A percentile compares a stretch with the other conserved stretches of the same genome.
phyloP scores from a whole-genome alignment of 2,797 vertebrate species.

The Paedocypris micromegethes region DNA sequence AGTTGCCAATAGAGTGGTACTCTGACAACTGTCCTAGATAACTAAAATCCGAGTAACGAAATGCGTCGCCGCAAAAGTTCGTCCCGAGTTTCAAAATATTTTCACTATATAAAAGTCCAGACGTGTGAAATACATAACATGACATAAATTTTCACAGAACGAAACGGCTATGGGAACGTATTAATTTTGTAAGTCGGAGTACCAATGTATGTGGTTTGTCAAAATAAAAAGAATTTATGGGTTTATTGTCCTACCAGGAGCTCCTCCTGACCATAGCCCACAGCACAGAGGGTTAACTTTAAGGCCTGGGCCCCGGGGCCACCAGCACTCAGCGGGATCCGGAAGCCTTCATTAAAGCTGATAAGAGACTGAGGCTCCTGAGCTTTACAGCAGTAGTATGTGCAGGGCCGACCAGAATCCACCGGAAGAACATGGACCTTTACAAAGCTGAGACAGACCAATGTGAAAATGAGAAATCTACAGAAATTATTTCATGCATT shows the following conservation, averaged over 20 bases:
- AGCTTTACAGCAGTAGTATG: slow-evolving; percentile 88
- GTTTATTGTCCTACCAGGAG: slow-evolving; percentile 73
- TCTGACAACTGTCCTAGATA: too few species aligned
- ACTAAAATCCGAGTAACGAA: too few species aligned
- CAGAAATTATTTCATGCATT: background rate
- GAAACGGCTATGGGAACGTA: too few species aligned
- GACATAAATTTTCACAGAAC: background rate
- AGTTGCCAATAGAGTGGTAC: too few species aligned
- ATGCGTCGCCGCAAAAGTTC: too few species aligned
- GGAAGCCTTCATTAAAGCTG: slow-evolving; percentile 92
- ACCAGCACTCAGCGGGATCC: slow-evolving; percentile 78
- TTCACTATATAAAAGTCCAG: too few species aligned
- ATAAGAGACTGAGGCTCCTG: slow-evolving; percentile 82
- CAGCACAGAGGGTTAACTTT: slow-evolving; percentile 83
- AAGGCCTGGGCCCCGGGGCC: slow-evolving; percentile 74
- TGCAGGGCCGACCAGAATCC: slow-evolving; percentile 77
- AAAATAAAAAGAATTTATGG: background rate
- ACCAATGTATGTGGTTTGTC: too few species aligned
- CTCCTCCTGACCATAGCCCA: slow-evolving; percentile 85
- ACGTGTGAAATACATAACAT: background rate
- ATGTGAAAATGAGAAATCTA: background rate
- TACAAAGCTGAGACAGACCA: slow-evolving; percentile 73
- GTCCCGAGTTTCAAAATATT: too few species aligned
- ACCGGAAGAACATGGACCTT: slow-evolving; percentile 86
- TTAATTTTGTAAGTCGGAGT: too few species aligned